Evolutionary conservation across 2,113 vertebrate genomes (phyloP), one percentile per base, ranked within the genome.

Genomic region (Pseudopodoces humilis): DNA sequence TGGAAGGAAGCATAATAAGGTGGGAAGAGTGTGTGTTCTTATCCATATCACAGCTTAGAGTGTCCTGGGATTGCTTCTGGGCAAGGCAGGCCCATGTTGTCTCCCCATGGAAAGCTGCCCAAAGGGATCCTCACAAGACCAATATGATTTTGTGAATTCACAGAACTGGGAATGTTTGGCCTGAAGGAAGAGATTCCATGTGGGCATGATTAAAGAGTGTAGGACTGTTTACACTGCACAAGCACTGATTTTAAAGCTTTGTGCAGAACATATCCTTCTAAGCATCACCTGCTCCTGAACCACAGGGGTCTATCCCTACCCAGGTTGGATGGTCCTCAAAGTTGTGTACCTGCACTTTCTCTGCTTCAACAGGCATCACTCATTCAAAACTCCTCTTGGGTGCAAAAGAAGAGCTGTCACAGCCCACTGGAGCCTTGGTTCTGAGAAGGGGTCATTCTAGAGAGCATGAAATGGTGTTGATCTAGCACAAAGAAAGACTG

Each of bases 1-100:
- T 46, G 28, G 8, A 4, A 80, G 14, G 25, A 76, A 80, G n/a
- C 2, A 1, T 33, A 43, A 4, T 10, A 4, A 35, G 23, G 33
- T 24, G 30, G 53, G 37, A 65, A 83, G 19, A 79, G 17, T 2
- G 2, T 24, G 50, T 50, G 5, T 20, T 11, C 12, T 64, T 52
- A 30, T 37, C n/a, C 46, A 28, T 50, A 0, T 0, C 1, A 17
- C 28, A 80, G 25, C 7, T 80, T 55, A 60, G 0, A 1, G 41
- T n/a, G 35, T 28, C 56, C 58, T 85, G 37, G 44, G 44, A 46
- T 60, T 71, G 39, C 37, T 75, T 53, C 87, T 49, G 43, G 47
- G 31, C 50, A 67, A n/a, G 1, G 5, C 62, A 76, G 41, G 9
- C 11, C 22, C 27, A 3, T 8, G 19, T 19, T 79, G 12, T 44